A percentile compares a stretch with the other conserved stretches of the same genome.
Conservation (phyloP, 2,797 vertebrate genomes). For the Smutsia temminckii region DNA sequence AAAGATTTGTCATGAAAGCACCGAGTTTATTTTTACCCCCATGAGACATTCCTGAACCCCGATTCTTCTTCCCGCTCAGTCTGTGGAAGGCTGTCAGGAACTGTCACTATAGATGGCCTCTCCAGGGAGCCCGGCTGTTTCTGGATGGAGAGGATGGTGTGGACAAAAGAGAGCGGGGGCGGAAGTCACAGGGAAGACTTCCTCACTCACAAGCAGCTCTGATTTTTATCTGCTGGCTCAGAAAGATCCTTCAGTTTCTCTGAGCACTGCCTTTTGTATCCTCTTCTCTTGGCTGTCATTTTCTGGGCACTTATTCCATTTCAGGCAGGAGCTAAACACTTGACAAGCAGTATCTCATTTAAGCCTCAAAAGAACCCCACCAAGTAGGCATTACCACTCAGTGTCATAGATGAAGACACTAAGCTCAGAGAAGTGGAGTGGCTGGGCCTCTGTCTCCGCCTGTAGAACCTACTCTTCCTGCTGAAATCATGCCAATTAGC, state of each 20-base stretch:
- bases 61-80: background rate
- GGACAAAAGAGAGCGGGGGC: background rate
- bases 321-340: constrained; percentile 17
- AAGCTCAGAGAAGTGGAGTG: background rate
- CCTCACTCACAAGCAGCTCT: background rate
- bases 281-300: constrained; percentile 53
- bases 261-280: constrained; percentile 10
- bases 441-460: background rate
- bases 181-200: background rate
- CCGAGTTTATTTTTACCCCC: constrained; percentile 17
- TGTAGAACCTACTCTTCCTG: background rate
- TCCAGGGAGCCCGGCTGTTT: background rate
- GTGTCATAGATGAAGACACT: background rate
- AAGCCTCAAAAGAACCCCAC: background rate
- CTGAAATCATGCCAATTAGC: background rate
- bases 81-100: background rate
- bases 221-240: background rate
- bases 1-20: background rate
- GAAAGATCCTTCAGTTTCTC: constrained; percentile 1
- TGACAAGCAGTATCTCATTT: constrained; percentile 53
- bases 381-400: background rate
- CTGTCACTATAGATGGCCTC: background rate
- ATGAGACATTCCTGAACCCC: background rate
- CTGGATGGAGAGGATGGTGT: background rate
- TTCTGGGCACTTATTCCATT: constrained; percentile 59